Conservation (phyloP, 1,140 invertebrate species). For the Leucophenga varia region DNA sequence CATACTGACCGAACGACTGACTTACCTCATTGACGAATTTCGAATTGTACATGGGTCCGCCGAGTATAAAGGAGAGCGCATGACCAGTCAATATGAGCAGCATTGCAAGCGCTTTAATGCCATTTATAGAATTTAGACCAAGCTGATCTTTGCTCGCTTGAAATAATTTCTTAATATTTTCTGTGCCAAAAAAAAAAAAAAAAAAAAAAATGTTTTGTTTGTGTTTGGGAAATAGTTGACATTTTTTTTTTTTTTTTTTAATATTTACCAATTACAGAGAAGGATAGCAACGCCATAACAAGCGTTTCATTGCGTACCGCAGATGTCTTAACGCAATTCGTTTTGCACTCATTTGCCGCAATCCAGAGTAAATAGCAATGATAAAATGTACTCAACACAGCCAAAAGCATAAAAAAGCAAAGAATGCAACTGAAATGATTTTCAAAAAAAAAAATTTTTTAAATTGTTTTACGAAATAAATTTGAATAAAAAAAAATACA, state of each 20-base stretch:
- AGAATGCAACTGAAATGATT: conserved; percentile 16
- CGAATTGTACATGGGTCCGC: conserved; percentile 65
- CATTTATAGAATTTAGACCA: conserved; percentile 66
- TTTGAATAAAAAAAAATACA: too few relatives aligned
- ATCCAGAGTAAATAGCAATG: conserved; percentile 15
- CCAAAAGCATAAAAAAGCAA: conserved; percentile 33
- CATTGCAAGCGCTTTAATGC: conserved; percentile 68
- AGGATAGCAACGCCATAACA: conserved; percentile 20
- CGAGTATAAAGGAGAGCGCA: conserved; percentile 64
- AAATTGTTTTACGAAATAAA: too few relatives aligned
- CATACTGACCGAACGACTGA: not conserved
- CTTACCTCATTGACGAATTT: conserved; percentile 63
- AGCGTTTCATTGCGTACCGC: conserved; percentile 9
- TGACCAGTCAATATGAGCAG: conserved; percentile 66
- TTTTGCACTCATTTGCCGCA: not conserved
- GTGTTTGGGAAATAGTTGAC: too few relatives aligned
- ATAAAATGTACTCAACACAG: conserved; percentile 22
- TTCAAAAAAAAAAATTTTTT: too few relatives aligned
- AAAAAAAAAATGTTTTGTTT: conserved; percentile 63
- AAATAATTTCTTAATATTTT: conserved; percentile 62
- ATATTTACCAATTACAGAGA: conserved; percentile 28
- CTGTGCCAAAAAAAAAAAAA: conserved; percentile 62
- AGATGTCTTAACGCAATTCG: not conserved
- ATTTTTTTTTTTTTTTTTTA: conserved; percentile 1
- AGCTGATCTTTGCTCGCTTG: conserved; percentile 59